Evolutionary conservation across 2,113 vertebrate genomes (phyloP), one percentile per base, ranked within the genome.

Genomic region (Grus americana): DNA sequence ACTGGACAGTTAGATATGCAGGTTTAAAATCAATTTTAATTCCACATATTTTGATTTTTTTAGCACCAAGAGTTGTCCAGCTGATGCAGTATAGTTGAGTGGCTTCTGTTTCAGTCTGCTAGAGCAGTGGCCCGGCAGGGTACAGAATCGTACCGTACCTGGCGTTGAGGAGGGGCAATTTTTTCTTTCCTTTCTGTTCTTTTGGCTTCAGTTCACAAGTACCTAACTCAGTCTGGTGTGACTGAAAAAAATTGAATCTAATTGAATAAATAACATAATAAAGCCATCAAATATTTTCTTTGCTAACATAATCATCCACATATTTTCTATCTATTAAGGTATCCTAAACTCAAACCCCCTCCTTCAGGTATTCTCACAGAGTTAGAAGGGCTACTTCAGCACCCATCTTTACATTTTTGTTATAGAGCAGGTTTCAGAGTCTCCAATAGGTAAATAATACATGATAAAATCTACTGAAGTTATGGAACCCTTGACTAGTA

Each of bases 401-500:
- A 97, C 66, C 55, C 40, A 73, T 93, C 92, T 97, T 97, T 86
- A 90, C 88, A 92, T 96, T 97, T 97, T 97, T 96, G 74, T 95
- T 95, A 82, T 62, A 88, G 54, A 87, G 67, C 76, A 88, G 32
- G 66, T 97, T 86, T 97, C 94, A 84, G 73, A 95, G 67, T 93
- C 95, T 97, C 85, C 74, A 88, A 67, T 66, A 92, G 62, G 91
- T 98, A 97, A 98, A 97, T 97, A 97, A 98, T 97, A 80, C 87
- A 97, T 96, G 94, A 97, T 83, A 96, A 98, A 97, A 95, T 91
- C 91, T 95, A 91, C 65, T 97, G 90, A 96, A 97, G 97, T 95
- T 96, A 95, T 95, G 59, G 94, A 98, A 95, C 67, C 74, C 90
- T 97, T 96, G 92, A 97, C 90, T 95, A 92, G 96, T 70, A 97